These are phyloP conservation scores for Gymnorhina tibicen DNA, from an alignment of 2,113 vertebrate genomes.

Conservation along the genomic window DNA sequence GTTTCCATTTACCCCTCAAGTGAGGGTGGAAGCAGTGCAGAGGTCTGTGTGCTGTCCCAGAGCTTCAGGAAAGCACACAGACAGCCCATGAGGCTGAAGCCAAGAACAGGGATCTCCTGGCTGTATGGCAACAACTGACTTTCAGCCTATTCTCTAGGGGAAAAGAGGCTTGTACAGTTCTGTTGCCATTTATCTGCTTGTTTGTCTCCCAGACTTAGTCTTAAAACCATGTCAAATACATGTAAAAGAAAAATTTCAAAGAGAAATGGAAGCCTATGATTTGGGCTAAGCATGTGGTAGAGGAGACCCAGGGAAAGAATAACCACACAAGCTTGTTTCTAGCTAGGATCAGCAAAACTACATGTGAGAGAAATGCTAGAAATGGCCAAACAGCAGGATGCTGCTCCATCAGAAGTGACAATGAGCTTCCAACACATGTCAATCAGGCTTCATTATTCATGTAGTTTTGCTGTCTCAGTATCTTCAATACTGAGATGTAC, in stretches of 20 bases:
- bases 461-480: neutral
- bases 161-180: neutral
- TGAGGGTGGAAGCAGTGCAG: neutral
- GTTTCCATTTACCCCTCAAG: neutral
- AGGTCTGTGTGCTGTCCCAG: neutral
- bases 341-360: neutral
- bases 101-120: neutral
- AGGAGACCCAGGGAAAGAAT: neutral
- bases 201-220: neutral
- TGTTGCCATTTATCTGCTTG: neutral
- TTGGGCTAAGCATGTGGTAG: neutral
- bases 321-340: neutral
- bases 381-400: neutral
- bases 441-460: neutral
- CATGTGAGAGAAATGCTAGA: neutral
- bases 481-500: fast-evolving
- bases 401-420: neutral
- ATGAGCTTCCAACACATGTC: neutral
- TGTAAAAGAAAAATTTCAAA: neutral
- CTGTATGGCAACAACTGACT: neutral
- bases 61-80: neutral
- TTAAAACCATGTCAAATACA: neutral
- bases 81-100: neutral
- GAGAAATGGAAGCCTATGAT: neutral
- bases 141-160: fast-evolving